These are phyloP conservation scores for Ictalurus furcatus DNA, from an alignment of 2,113 vertebrate genomes.

Conservation along the genomic window DNA sequence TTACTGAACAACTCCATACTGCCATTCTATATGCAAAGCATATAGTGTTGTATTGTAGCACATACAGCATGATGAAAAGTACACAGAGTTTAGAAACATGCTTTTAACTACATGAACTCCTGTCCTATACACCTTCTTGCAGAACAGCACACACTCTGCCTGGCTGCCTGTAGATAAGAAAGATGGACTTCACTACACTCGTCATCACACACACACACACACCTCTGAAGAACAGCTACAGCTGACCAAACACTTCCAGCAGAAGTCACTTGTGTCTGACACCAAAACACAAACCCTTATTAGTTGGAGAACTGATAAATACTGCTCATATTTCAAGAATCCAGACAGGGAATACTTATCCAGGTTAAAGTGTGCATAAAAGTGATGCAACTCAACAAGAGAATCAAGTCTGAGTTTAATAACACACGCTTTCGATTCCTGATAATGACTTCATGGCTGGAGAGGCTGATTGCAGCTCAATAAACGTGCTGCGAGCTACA, in stretches of 20 bases:
- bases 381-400: neutral
- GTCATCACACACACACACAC: neutral
- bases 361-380: neutral
- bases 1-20: neutral
- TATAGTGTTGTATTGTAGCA: neutral
- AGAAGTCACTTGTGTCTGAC: slow-evolving; percentile 24
- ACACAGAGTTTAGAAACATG: neutral
- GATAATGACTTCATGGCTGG: slow-evolving; percentile 18
- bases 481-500: neutral
- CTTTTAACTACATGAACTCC: neutral
- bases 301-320: neutral
- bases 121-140: neutral
- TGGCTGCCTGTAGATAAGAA: slow-evolving; percentile 36
- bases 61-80: neutral
- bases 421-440: slow-evolving; percentile 8
- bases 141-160: slow-evolving; percentile 4
- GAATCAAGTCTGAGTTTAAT: neutral
- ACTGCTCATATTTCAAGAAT: neutral
- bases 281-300: slow-evolving; percentile 20
- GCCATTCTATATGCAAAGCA: neutral
- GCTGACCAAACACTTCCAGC: neutral
- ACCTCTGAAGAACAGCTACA: neutral
- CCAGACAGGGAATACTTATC: neutral
- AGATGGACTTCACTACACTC: neutral
- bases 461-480: slow-evolving; percentile 17